A percentile compares a stretch with the other conserved stretches of the same genome.
These are phyloP conservation scores for Mythimna loreyi DNA, from an alignment of 2,888 invertebrate species.

Conservation along the genomic window DNA sequence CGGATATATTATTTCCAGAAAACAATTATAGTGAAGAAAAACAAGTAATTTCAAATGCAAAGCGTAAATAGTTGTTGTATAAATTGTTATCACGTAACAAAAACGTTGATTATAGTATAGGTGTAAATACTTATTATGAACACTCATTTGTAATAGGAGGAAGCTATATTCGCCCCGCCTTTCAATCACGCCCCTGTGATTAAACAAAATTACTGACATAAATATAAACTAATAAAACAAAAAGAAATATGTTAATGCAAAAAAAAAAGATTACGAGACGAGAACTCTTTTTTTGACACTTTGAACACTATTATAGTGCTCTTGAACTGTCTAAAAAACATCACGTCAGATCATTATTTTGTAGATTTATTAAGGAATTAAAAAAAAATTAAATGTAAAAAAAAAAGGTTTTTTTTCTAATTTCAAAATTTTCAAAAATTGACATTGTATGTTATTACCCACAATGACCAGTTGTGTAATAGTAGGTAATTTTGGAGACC, in stretches of 20 bases:
- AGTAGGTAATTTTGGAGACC: not conserved
- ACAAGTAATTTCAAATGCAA: conserved; percentile 29
- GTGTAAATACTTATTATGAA: not conserved
- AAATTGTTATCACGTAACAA: conserved; percentile 7
- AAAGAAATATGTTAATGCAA: no score
- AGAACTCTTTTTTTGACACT: no score
- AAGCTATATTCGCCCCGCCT: conserved; percentile 7
- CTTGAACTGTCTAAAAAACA: no score
- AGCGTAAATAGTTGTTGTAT: conserved; percentile 3
- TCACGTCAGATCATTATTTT: no score
- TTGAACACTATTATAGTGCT: no score
- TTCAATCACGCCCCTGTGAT: conserved; percentile 6
- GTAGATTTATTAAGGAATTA: no score
- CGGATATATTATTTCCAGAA: conserved; percentile 12
- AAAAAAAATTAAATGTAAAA: no score
- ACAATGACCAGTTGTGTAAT: no score
- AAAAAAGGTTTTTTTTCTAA: no score
- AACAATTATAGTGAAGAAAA: conserved; percentile 27
- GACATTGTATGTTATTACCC: no score
- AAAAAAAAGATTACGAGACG: no score
- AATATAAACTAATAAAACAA: not conserved
- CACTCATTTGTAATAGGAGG: not conserved
- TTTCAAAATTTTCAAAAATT: no score
- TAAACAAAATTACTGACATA: not conserved
- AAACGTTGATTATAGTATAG: conserved; percentile 1